Percentiles rank a stretch among this genome's conserved stretches.
Conservation (phyloP, 2,888 invertebrate genomes). For the Lottia gigantea region DNA sequence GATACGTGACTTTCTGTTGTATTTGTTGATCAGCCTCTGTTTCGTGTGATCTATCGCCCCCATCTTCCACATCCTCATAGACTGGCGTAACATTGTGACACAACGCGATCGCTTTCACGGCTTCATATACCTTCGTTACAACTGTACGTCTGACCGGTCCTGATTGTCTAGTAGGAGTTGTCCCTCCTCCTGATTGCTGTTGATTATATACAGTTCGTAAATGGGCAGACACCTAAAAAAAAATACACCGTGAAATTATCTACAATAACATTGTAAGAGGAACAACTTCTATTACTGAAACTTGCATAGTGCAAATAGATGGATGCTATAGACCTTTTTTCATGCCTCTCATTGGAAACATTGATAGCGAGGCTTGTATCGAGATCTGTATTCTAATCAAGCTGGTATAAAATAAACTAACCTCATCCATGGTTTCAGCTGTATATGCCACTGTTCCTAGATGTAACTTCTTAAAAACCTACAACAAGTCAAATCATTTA, state of each 20-base stretch:
- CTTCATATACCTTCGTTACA: constrained; percentile 84
- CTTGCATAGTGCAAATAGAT: too few species aligned
- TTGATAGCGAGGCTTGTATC: too few species aligned
- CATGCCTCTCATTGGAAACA: too few species aligned
- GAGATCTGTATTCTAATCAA: too few species aligned
- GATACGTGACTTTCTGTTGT: constrained; percentile 71
- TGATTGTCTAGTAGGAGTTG: constrained; percentile 43
- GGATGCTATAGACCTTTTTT: too few species aligned
- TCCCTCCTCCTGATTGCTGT: constrained; percentile 26
- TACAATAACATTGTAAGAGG: too few species aligned
- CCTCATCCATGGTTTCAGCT: constrained; percentile 85
- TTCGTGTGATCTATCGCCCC: constrained; percentile 47
- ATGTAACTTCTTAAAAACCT: constrained; percentile 90
- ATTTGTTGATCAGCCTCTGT: constrained; percentile 64
- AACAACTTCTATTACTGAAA: too few species aligned
- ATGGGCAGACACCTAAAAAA: constrained; percentile 69
- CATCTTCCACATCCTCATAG: constrained; percentile 74
- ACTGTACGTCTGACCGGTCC: constrained; percentile 76
- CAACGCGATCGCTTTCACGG: constrained; percentile 91
- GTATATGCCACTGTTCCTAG: constrained; percentile 93
- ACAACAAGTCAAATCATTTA: constrained; percentile 24
- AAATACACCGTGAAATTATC: neutral
- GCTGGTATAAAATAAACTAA: constrained; percentile 40
- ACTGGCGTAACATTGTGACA: constrained; percentile 99
- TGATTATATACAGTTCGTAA: constrained; percentile 69